Evolutionary conservation across 2,113 vertebrate species (phyloP).

Genomic region (Crotalus horridus): DNA sequence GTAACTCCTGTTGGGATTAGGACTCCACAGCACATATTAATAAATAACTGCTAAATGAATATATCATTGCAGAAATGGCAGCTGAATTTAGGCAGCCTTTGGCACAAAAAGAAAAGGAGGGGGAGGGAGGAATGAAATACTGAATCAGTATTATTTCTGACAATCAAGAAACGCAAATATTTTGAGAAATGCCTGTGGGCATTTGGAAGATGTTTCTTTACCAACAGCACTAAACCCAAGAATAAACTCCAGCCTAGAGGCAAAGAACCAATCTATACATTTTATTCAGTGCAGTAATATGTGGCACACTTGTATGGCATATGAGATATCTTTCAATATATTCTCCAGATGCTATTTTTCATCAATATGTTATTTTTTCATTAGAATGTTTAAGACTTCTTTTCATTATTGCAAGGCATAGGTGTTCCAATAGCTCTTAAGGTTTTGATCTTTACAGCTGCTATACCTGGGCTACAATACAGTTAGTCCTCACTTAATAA

Average conservation of each 20-base stretch:
- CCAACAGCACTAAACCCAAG: not conserved
- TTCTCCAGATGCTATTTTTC: not conserved
- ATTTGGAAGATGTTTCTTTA: no score
- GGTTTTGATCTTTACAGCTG: not conserved
- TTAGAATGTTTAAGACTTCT: not conserved
- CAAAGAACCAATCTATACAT: not conserved
- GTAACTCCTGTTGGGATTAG: constrained; percentile 35
- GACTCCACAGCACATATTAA: constrained; percentile 18
- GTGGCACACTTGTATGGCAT: not conserved
- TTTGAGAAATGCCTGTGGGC: not conserved
- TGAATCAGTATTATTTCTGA: not conserved
- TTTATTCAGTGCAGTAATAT: not conserved
- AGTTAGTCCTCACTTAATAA: not conserved
- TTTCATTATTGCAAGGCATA: not conserved
- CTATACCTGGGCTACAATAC: not conserved
- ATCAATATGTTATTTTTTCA: not conserved
- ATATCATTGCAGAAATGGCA: constrained; percentile 9
- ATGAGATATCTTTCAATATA: not conserved
- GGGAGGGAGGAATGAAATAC: not conserved
- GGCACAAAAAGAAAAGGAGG: not conserved
- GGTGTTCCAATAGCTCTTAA: not conserved
- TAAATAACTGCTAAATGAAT: constrained; percentile 26
- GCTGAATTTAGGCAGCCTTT: not conserved
- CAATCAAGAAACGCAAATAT: not conserved
- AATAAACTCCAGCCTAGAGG: not conserved